Conservation (phyloP, 2,797 vertebrate species). For the Rhincodon typus region DNA sequence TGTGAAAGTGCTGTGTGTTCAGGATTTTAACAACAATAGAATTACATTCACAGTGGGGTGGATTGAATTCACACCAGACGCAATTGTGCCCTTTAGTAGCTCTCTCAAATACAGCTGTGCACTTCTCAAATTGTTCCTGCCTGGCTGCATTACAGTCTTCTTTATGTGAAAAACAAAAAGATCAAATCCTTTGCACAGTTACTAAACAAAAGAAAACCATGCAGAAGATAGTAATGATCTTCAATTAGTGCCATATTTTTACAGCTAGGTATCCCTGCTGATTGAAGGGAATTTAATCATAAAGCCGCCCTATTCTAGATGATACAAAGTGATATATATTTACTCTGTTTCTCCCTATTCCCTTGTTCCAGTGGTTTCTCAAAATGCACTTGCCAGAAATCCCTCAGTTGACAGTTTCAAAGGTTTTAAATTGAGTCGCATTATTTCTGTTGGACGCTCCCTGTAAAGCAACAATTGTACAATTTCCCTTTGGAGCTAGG, state of each 20-base stretch:
- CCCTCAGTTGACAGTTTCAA: not conserved
- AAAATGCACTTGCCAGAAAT: not conserved
- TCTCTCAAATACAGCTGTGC: not conserved
- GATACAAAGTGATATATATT: not conserved
- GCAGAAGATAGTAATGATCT: not conserved
- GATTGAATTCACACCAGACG: not conserved
- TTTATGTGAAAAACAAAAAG: constrained; percentile 32
- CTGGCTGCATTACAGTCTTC: not conserved
- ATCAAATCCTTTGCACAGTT: not conserved
- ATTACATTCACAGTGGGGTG: constrained; percentile 16
- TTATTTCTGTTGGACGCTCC: not conserved
- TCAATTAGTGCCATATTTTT: not conserved
- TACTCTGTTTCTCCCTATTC: not conserved
- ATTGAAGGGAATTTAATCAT: not conserved
- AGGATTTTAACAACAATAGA: not conserved
- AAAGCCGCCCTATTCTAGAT: not conserved
- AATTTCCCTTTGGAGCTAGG: not conserved
- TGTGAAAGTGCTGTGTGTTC: constrained; percentile 19
- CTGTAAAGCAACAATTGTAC: not conserved
- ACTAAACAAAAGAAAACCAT: not conserved
- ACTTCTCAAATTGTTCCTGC: constrained; percentile 5
- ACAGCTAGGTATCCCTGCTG: not conserved
- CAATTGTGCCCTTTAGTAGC: not conserved
- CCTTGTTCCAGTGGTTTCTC: not conserved
- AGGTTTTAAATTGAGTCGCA: not conserved